phyloP scores from a whole-genome alignment of 2,113 vertebrate genomes.

The Dascyllus trimaculatus region DNA sequence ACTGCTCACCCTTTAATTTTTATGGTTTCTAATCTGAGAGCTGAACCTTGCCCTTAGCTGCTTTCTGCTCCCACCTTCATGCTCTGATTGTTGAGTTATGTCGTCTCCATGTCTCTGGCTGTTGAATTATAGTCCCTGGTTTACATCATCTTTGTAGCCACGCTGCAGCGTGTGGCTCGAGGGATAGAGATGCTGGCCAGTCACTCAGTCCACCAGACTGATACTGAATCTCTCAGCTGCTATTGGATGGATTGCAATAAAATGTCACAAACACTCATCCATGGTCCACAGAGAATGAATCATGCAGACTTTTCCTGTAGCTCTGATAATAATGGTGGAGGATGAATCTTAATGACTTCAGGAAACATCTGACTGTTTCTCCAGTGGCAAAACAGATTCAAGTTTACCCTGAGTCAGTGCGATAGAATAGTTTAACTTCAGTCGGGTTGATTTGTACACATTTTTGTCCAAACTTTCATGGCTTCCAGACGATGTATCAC shows the following conservation, averaged over 20 bases:
- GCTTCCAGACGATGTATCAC: neutral
- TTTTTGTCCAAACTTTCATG: no score
- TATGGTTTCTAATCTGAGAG: conserved; percentile 58
- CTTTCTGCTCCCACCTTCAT: conserved; percentile 24
- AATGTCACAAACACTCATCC: neutral
- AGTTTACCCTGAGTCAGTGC: neutral
- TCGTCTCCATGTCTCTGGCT: neutral
- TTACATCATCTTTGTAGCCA: conserved; percentile 24
- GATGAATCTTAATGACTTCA: neutral
- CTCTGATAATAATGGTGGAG: neutral
- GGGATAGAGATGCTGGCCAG: neutral
- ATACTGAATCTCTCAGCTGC: neutral
- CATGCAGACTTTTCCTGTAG: neutral
- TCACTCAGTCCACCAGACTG: neutral
- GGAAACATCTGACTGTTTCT: neutral
- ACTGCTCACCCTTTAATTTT: conserved; percentile 41
- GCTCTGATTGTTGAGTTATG: conserved; percentile 23
- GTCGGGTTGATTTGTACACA: neutral
- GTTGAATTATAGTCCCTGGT: neutral
- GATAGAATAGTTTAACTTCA: neutral
- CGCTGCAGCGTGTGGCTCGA: neutral
- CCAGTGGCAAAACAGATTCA: neutral
- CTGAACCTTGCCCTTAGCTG: conserved; percentile 9
- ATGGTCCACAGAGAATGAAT: neutral
- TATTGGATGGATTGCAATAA: neutral